These are phyloP conservation scores for Xenopus laevis DNA, from an alignment of 2,113 vertebrate genomes.

Conservation along the genomic window DNA sequence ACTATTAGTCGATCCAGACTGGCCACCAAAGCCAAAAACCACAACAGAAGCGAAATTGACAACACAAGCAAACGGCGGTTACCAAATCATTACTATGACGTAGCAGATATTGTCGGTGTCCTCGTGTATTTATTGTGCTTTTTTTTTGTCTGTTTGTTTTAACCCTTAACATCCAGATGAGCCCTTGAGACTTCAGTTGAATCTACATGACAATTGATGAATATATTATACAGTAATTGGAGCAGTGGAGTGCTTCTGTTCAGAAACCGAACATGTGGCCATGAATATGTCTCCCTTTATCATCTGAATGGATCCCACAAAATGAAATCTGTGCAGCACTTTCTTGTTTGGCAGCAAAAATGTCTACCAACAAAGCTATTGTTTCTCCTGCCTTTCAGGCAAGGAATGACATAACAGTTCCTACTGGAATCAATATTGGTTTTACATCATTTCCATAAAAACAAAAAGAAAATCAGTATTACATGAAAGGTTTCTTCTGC, in stretches of 20 bases:
- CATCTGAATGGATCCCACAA: not conserved
- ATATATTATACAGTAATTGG: not conserved
- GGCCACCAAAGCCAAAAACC: constrained; percentile 94
- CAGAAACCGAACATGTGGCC: not conserved
- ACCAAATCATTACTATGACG: constrained; percentile 74
- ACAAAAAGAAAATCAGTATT: no score
- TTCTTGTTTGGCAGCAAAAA: not conserved
- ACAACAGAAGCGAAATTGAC: constrained; percentile 86
- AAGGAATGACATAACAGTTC: not conserved
- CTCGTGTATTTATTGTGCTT: not conserved
- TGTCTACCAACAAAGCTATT: not conserved
- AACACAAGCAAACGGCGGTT: constrained; percentile 73
- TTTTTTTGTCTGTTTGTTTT: not conserved
- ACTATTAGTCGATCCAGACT: constrained; percentile 88
- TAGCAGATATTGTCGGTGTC: constrained; percentile 62
- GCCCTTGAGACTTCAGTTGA: not conserved
- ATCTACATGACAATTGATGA: not conserved
- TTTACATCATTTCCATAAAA: no score
- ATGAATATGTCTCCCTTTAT: no score
- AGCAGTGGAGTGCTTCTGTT: not conserved
- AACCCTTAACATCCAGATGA: not conserved
- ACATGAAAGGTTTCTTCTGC: no score
- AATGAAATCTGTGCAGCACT: constrained; percentile 17
- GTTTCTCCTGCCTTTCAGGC: not conserved
- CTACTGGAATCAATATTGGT: no score